Percentiles rank a stretch among this genome's conserved stretches.
Conservation (phyloP, 92 coral and sea anemone species). For the Epizoanthus ramosus region DNA sequence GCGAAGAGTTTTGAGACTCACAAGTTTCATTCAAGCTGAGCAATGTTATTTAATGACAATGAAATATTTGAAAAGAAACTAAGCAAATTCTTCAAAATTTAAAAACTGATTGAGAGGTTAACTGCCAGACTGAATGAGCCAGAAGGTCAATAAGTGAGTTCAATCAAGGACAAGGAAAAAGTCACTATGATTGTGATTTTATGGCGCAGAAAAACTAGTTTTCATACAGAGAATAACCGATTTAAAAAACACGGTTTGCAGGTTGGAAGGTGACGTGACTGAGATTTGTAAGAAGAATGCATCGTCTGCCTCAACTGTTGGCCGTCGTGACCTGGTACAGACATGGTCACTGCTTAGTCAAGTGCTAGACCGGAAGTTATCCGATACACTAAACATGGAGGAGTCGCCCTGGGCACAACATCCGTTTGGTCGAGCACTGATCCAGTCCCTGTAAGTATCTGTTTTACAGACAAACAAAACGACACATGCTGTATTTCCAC, state of each 20-base stretch:
- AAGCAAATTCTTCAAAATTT: too few species aligned
- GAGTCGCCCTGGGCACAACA: slow-evolving; percentile 98
- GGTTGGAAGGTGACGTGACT: slow-evolving; percentile 83
- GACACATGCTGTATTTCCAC: too few species aligned
- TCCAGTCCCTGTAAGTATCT: slow-evolving; percentile 83
- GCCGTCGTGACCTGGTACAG: slow-evolving; percentile 96
- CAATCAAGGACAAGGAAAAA: too few species aligned
- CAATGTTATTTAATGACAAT: too few species aligned
- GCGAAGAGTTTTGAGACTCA: too few species aligned
- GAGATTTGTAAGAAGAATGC: slow-evolving; percentile 92
- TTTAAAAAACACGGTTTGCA: slow-evolving; percentile 24
- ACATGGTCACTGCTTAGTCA: slow-evolving; percentile 92
- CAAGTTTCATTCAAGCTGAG: too few species aligned
- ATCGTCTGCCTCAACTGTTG: slow-evolving; percentile 86
- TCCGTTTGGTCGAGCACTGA: slow-evolving; percentile 88
- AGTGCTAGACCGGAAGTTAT: slow-evolving; percentile 79
- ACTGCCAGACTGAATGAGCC: too few species aligned
- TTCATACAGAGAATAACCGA: background rate
- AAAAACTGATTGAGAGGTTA: too few species aligned
- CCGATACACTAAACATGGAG: slow-evolving; percentile 74
- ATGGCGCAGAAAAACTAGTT: too few species aligned
- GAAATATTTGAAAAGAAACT: too few species aligned
- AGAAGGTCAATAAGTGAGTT: too few species aligned
- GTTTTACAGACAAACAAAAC: background rate
- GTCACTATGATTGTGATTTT: too few species aligned